A percentile compares a stretch with the other conserved stretches of the same genome.
Conservation (phyloP, 2,888 invertebrate species). For the Campoplex nolae region DNA sequence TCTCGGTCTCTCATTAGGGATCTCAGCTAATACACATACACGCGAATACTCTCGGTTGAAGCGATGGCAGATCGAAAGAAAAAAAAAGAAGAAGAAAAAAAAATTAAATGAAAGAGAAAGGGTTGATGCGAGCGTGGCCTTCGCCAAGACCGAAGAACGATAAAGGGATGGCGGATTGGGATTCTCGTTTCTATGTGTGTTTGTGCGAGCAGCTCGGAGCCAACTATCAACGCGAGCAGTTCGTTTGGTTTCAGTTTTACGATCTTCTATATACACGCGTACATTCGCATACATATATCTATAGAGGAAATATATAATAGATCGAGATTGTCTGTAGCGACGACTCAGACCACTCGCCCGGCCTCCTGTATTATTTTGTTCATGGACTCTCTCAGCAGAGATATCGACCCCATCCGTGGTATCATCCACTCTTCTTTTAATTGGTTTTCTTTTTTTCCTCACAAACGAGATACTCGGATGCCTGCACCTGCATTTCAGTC, state of each 20-base stretch:
- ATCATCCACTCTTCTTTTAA: constrained; percentile 36
- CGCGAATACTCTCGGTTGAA: not conserved
- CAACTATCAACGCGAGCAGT: constrained; percentile 81
- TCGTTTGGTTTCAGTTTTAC: constrained; percentile 81
- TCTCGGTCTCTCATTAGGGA: constrained; percentile 58
- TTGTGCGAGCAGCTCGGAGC: constrained; percentile 54
- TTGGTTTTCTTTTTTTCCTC: not conserved
- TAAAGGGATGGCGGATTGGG: constrained; percentile 65
- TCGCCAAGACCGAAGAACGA: constrained; percentile 51
- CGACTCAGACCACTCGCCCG: constrained; percentile 42
- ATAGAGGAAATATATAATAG: constrained; percentile 17
- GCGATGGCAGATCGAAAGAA: constrained; percentile 10
- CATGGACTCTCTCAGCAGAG: constrained; percentile 62
- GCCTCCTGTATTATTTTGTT: constrained; percentile 79
- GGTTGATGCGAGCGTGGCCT: constrained; percentile 36
- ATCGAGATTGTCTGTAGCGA: constrained; percentile 52
- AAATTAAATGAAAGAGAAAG: constrained; percentile 17
- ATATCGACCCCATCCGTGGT: constrained; percentile 67
- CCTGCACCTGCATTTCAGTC: not conserved
- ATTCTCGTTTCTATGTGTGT: constrained; percentile 33
- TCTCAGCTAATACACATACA: constrained; percentile 18
- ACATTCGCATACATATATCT: constrained; percentile 39
- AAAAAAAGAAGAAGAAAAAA: constrained; percentile 24
- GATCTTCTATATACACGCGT: constrained; percentile 68
- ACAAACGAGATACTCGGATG: not conserved